Evolutionary conservation across 2,888 invertebrate genomes (phyloP).

Genomic region (Altica lythri): DNA sequence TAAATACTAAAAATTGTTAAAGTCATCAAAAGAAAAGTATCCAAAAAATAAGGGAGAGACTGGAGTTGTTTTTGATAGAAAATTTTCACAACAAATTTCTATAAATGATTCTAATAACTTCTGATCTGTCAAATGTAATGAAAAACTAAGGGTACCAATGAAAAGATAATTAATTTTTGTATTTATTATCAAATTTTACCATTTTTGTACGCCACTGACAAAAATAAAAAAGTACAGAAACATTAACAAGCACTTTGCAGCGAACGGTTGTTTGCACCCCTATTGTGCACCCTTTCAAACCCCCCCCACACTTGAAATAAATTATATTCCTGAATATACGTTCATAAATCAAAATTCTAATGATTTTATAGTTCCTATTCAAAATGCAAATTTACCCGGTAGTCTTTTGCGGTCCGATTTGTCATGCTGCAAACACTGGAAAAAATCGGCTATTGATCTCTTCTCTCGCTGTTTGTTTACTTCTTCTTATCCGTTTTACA

Average conservation of each 20-base stretch:
- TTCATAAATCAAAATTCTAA: conserved; percentile 39
- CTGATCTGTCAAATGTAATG: too few species aligned
- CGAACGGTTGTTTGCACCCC: conserved; percentile 36
- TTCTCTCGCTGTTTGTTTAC: conserved; percentile 6
- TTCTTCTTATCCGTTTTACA: too few species aligned
- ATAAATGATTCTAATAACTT: too few species aligned
- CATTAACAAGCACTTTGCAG: conserved; percentile 35
- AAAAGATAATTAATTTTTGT: too few species aligned
- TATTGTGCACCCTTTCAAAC: conserved; percentile 36
- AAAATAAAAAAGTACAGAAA: conserved; percentile 24
- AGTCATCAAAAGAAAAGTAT: too few species aligned
- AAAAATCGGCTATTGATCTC: conserved; percentile 13
- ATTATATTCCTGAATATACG: conserved; percentile 34
- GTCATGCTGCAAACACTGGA: conserved; percentile 15
- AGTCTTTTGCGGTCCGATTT: conserved; percentile 18
- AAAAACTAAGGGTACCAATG: too few species aligned
- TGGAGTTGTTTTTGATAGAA: too few species aligned
- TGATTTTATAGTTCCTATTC: conserved; percentile 38
- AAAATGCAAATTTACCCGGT: conserved; percentile 32
- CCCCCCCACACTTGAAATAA: conserved; percentile 36
- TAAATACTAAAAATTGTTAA: too few species aligned
- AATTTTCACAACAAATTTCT: too few species aligned
- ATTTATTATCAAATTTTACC: too few species aligned
- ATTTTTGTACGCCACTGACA: conserved; percentile 15
- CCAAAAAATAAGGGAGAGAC: too few species aligned